Percentiles rank a stretch among this genome's conserved stretches.
Conservation (phyloP, 2,797 vertebrate genomes). For the Chelonia mydas region DNA sequence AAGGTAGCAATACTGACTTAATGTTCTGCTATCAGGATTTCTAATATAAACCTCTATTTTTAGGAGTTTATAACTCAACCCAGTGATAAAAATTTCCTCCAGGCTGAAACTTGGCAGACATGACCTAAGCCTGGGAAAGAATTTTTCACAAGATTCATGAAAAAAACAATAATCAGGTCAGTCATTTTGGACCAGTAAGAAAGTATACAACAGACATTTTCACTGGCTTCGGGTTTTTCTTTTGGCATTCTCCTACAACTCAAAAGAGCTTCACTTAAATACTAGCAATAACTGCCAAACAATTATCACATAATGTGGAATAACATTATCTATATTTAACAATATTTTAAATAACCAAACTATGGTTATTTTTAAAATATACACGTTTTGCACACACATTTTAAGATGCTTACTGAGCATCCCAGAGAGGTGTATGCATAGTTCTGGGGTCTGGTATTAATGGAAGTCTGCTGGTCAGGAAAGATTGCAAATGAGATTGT, state of each 20-base stretch:
- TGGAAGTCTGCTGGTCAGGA: neutral
- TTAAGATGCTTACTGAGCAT: neutral
- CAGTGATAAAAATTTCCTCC: conserved; percentile 2
- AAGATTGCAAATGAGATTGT: neutral
- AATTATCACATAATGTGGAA: neutral
- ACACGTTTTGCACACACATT: neutral
- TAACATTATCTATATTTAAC: neutral
- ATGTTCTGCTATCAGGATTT: neutral
- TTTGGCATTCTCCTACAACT: neutral
- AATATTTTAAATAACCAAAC: neutral
- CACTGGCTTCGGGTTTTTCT: neutral
- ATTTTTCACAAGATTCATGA: neutral
- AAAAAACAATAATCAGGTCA: neutral
- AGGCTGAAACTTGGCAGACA: conserved; percentile 7
- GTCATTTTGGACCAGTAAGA: neutral
- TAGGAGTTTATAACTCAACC: neutral
- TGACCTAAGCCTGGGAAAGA: neutral
- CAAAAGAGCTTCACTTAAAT: neutral
- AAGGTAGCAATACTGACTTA: neutral
- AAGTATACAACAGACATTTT: neutral
- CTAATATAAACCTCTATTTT: conserved; percentile 32
- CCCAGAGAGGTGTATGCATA: neutral
- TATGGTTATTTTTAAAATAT: neutral
- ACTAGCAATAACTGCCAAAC: neutral
- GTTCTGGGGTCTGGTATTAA: neutral